Percentiles rank a stretch among this genome's conserved stretches.
phyloP scores from a whole-genome alignment of 1,140 invertebrate species.

The Psix sp. region DNA sequence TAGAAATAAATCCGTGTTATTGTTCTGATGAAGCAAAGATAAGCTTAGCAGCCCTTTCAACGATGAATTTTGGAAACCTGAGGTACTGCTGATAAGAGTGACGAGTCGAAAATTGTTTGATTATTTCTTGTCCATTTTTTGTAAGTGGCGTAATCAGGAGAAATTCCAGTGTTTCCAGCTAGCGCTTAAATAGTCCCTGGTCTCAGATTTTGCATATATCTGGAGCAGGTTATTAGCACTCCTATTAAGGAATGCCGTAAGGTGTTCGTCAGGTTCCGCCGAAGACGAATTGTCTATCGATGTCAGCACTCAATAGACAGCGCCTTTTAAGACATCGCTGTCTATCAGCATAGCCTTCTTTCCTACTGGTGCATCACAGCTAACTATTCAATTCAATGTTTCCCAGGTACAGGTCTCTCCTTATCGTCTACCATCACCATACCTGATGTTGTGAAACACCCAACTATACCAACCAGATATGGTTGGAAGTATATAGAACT shows the following conservation, averaged over 20 bases:
- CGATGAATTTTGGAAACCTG: constrained; percentile 1
- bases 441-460: no score
- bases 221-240: neutral
- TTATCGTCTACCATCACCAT: neutral
- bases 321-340: neutral
- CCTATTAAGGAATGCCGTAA: neutral
- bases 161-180: neutral
- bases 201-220: no score
- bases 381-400: neutral
- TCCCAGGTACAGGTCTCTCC: neutral
- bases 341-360: neutral
- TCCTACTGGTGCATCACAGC: neutral
- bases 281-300: neutral
- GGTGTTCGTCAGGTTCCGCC: neutral
- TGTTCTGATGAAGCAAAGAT: neutral
- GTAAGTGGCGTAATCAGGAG: neutral
- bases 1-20: constrained; percentile 9
- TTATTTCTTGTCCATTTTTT: constrained; percentile 3
- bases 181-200: neutral
- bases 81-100: neutral
- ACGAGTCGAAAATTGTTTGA: neutral
- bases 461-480: no score
- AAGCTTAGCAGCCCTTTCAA: neutral
- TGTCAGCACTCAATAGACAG: neutral
- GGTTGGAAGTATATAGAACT: no score